Evolutionary conservation across 2,888 invertebrate genomes (phyloP).

Genomic region (Ectropis crepuscularia): DNA sequence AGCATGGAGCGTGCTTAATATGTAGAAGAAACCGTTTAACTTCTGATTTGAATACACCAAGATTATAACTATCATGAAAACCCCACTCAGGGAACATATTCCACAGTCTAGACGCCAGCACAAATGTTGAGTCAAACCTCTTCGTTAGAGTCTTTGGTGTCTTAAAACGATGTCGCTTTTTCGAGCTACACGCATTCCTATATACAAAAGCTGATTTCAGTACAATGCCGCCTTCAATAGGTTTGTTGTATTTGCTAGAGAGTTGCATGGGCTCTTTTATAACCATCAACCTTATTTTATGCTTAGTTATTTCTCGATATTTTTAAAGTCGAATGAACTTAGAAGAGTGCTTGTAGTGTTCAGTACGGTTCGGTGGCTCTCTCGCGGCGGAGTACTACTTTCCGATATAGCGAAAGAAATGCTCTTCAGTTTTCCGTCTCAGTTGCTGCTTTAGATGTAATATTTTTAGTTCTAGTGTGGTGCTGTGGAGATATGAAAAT

Average conservation of each 20-base stretch:
- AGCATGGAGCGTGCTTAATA: too few relatives aligned
- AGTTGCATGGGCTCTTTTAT: constrained; percentile 28
- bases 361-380: constrained; percentile 47
- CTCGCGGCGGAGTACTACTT: constrained; percentile 36
- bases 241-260: background rate
- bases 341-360: constrained; percentile 55
- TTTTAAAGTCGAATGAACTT: constrained; percentile 61
- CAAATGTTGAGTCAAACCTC: too few relatives aligned
- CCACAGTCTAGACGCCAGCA: too few relatives aligned
- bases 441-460: constrained; percentile 23
- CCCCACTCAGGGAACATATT: too few relatives aligned
- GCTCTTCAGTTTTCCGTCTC: constrained; percentile 37
- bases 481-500: background rate
- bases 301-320: constrained; percentile 56
- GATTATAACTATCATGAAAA: too few relatives aligned
- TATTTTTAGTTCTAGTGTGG: constrained; percentile 19
- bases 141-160: too few relatives aligned
- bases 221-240: too few relatives aligned
- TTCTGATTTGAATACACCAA: too few relatives aligned
- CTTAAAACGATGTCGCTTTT: too few relatives aligned
- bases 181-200: too few relatives aligned
- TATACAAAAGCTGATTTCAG: too few relatives aligned
- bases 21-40: too few relatives aligned
- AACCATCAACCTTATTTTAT: constrained; percentile 36
- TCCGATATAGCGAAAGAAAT: constrained; percentile 28